Evolutionary conservation across 2,888 invertebrate species (phyloP).

Genomic region (Agrotis clavis): DNA sequence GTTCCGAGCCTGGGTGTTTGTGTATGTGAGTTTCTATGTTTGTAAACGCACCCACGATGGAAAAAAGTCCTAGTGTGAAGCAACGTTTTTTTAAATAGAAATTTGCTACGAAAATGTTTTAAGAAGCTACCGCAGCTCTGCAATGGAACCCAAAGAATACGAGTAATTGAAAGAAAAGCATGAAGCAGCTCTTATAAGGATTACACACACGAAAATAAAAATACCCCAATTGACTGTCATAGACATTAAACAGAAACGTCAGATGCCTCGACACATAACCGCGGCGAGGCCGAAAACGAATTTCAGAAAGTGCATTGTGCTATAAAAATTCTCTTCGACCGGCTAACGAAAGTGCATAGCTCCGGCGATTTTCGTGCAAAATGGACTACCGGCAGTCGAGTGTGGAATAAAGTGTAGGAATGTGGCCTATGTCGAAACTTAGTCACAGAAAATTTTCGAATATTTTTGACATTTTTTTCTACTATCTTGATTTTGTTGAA

Average conservation of each 20-base stretch:
- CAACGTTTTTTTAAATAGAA: no score
- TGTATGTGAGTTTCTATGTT: no score
- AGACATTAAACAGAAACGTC: constrained; percentile 8
- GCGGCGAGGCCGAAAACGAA: constrained; percentile 35
- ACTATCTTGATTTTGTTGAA: background rate
- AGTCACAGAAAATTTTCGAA: background rate
- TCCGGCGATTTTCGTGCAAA: constrained; percentile 44
- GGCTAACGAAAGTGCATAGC: constrained; percentile 37
- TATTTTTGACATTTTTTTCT: background rate
- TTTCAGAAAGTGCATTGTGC: constrained; percentile 55
- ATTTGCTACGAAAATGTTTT: no score
- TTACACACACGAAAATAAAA: background rate
- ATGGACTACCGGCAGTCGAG: constrained; percentile 33
- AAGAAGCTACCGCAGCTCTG: background rate
- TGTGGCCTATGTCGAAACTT: constrained; percentile 24
- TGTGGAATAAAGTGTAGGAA: constrained; percentile 37
- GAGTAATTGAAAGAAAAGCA: no score
- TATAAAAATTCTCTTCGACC: constrained; percentile 53
- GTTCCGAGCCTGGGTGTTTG: no score
- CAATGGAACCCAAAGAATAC: background rate
- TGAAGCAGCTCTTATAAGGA: no score
- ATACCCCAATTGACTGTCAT: constrained; percentile 4
- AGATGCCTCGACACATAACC: constrained; percentile 3
- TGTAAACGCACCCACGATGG: no score
- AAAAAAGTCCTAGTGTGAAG: no score